Percentiles rank a stretch among this genome's conserved stretches.
phyloP scores from a whole-genome alignment of 2,888 invertebrate genomes.

The Acronicta psi region DNA sequence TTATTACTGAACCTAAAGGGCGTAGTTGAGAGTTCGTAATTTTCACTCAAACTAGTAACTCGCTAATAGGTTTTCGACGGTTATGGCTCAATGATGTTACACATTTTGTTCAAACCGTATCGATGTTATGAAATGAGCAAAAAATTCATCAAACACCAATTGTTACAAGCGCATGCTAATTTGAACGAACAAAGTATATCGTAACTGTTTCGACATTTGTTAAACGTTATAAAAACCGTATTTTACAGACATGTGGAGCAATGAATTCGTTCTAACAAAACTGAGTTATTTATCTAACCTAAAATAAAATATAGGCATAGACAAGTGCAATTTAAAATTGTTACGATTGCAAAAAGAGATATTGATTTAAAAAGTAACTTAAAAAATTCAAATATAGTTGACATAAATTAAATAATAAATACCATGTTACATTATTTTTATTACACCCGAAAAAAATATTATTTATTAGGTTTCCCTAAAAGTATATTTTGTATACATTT shows the following conservation, averaged over 20 bases:
- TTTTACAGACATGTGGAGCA: not conserved
- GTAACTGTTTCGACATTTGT: slow-evolving; percentile 69
- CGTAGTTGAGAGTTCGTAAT: slow-evolving; percentile 15
- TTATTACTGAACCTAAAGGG: slow-evolving; percentile 11
- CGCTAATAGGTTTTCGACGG: slow-evolving; percentile 73
- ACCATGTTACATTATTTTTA: too few relatives aligned
- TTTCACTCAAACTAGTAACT: slow-evolving; percentile 47
- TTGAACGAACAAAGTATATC: slow-evolving; percentile 56
- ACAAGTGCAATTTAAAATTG: too few relatives aligned
- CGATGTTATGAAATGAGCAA: slow-evolving; percentile 77
- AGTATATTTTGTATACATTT: too few relatives aligned
- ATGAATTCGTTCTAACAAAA: not conserved
- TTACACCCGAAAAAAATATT: too few relatives aligned
- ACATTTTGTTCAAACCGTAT: slow-evolving; percentile 83
- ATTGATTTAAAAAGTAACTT: too few relatives aligned
- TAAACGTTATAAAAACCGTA: slow-evolving; percentile 42
- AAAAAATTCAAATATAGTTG: too few relatives aligned
- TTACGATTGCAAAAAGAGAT: too few relatives aligned
- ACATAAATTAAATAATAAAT: too few relatives aligned
- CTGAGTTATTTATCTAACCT: too few relatives aligned
- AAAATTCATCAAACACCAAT: slow-evolving; percentile 71
- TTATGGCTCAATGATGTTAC: slow-evolving; percentile 82
- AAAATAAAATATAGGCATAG: too few relatives aligned
- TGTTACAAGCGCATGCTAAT: slow-evolving; percentile 83
- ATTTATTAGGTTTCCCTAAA: too few relatives aligned